Evolutionary conservation across 2,113 vertebrate genomes (phyloP).

Genomic region (Dicrurus megarhynchus): DNA sequence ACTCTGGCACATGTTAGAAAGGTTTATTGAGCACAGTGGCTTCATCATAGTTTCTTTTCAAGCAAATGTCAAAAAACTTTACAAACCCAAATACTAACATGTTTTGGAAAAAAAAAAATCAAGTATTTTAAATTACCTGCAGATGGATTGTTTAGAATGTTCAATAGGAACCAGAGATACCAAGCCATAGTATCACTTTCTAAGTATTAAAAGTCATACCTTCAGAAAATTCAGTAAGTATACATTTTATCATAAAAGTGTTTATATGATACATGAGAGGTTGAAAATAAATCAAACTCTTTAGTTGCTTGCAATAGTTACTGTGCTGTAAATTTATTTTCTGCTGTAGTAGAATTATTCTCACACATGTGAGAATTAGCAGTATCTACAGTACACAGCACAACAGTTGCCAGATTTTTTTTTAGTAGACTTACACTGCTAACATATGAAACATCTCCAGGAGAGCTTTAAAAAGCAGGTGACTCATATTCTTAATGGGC

Average conservation of each 20-base stretch:
- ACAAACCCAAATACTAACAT: background rate
- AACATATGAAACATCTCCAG: background rate
- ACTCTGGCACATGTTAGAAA: background rate
- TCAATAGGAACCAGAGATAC: background rate
- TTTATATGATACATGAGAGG: background rate
- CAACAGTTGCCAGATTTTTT: background rate
- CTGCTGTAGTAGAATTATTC: background rate
- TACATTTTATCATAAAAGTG: background rate
- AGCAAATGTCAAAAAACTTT: background rate
- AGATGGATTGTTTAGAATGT: background rate
- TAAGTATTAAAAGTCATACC: background rate
- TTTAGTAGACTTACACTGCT: background rate
- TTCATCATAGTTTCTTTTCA: background rate
- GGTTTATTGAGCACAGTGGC: background rate
- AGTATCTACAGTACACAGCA: background rate
- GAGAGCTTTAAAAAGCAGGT: background rate
- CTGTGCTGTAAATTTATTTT: background rate
- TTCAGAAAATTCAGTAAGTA: background rate
- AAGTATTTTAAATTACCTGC: background rate
- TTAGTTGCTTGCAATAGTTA: background rate
- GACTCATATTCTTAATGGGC: background rate
- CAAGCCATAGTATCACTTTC: background rate
- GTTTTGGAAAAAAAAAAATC: accelerated
- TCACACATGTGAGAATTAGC: background rate
- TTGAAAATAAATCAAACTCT: background rate